A percentile compares a stretch with the other conserved stretches of the same genome.
Conservation (phyloP, 2,888 invertebrate genomes). For the Nysson spinosus region DNA sequence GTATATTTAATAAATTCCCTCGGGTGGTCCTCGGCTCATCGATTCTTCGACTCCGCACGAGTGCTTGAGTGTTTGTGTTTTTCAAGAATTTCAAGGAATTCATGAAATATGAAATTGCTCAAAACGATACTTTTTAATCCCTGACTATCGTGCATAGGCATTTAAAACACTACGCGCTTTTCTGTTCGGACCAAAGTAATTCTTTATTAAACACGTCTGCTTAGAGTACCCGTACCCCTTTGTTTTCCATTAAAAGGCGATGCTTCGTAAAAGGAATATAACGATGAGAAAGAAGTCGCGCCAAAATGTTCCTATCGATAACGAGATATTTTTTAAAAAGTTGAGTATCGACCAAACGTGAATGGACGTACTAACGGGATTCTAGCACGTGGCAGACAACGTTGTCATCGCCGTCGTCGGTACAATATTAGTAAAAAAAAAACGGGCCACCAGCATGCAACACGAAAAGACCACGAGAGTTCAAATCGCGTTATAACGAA, state of each 20-base stretch:
- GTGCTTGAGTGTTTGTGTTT: neutral
- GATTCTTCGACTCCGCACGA: neutral
- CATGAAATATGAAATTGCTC: slow-evolving; percentile 41
- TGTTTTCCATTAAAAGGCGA: neutral
- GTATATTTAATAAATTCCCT: too few relatives aligned
- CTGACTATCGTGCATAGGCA: slow-evolving; percentile 7
- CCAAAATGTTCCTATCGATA: slow-evolving; percentile 15
- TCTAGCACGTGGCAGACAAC: neutral
- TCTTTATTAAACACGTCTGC: neutral
- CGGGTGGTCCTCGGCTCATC: too few relatives aligned
- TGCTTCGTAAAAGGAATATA: neutral
- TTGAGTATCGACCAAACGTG: slow-evolving; percentile 7
- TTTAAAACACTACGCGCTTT: slow-evolving; percentile 4
- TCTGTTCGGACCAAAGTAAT: slow-evolving; percentile 12
- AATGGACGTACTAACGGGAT: neutral
- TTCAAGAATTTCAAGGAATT: neutral
- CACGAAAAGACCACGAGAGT: slow-evolving; percentile 56
- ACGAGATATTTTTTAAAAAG: slow-evolving; percentile 11
- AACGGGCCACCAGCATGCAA: slow-evolving; percentile 30
- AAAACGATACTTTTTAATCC: slow-evolving; percentile 31
- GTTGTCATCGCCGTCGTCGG: slow-evolving; percentile 21
- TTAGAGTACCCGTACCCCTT: neutral
- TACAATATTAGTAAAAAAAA: neutral
- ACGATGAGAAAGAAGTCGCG: neutral
- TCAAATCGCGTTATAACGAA: slow-evolving; percentile 71